Percentiles rank a stretch among this genome's conserved stretches.
Evolutionary conservation across 2,888 invertebrate species (phyloP).

Genomic region (Alsophila aescularia): DNA sequence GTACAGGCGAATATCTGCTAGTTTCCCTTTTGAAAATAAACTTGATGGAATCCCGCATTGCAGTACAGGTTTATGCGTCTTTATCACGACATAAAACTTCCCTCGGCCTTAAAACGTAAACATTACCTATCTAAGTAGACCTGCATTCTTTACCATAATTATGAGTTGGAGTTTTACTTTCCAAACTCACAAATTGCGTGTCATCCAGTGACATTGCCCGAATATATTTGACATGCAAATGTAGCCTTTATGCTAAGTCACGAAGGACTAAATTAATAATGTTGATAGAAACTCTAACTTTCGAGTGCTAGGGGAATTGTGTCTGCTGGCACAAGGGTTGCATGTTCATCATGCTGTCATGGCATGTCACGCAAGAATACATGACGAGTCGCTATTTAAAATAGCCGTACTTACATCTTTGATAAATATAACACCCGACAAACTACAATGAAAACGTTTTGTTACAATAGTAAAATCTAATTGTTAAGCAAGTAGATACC

Average conservation of each 20-base stretch:
- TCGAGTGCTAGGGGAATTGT: constrained; percentile 32
- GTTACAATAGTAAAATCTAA: background rate
- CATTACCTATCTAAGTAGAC: constrained; percentile 9
- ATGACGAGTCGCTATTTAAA: constrained; percentile 32
- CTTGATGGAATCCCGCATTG: constrained; percentile 23
- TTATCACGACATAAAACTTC: constrained; percentile 23
- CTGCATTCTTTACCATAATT: constrained; percentile 36
- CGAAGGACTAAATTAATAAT: constrained; percentile 13
- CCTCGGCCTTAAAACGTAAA: constrained; percentile 14
- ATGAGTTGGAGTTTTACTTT: constrained; percentile 39
- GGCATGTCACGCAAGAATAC: constrained; percentile 29
- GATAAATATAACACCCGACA: constrained; percentile 1
- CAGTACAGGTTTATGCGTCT: constrained; percentile 23
- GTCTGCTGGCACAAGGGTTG: constrained; percentile 33
- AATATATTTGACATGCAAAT: constrained; percentile 22
- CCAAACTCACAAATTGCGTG: constrained; percentile 55
- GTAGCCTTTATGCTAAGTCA: constrained; percentile 28
- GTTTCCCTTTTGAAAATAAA: constrained; percentile 10
- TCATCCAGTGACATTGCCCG: constrained; percentile 33
- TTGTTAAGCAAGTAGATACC: too few species aligned
- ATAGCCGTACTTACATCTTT: background rate
- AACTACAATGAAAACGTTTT: background rate
- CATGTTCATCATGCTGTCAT: constrained; percentile 33
- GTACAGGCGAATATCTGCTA: too few species aligned
- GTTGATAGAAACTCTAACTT: constrained; percentile 3